phyloP scores from a whole-genome alignment of 2,113 vertebrate species.

The Bettongia penicillata region DNA sequence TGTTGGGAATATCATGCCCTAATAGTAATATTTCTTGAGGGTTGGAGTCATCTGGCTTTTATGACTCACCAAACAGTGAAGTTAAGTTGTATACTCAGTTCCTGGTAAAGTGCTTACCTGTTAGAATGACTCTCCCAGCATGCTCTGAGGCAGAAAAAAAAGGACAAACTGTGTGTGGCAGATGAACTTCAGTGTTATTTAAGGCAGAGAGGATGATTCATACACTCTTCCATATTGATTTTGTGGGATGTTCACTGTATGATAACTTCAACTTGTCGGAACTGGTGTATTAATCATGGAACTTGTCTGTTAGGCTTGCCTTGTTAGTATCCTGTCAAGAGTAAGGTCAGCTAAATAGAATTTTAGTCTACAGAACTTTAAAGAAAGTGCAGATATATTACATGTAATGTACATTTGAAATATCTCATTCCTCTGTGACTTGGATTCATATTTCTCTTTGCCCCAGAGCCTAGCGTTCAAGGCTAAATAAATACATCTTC shows the following conservation, averaged over 20 bases:
- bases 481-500: neutral
- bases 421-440: neutral
- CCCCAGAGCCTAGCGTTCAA: neutral
- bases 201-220: slow-evolving; percentile 70
- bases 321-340: neutral
- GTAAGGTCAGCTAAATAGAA: slow-evolving; percentile 30
- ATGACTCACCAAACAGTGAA: slow-evolving; percentile 38
- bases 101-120: slow-evolving; percentile 56
- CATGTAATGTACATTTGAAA: neutral
- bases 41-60: slow-evolving; percentile 61
- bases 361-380: slow-evolving; percentile 16
- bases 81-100: slow-evolving; percentile 36
- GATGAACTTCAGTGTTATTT: slow-evolving; percentile 62
- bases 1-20: neutral
- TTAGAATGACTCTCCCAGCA: slow-evolving; percentile 59
- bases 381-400: neutral
- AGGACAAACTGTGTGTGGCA: neutral
- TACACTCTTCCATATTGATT: slow-evolving; percentile 43
- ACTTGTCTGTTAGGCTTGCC: slow-evolving; percentile 59
- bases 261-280: slow-evolving; percentile 73
- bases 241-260: slow-evolving; percentile 25
- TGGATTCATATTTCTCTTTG: neutral
- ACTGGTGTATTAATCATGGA: slow-evolving; percentile 63
- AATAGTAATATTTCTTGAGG: neutral
- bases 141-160: slow-evolving; percentile 51